Conservation (phyloP, 92 coral and sea anemone genomes). For the Epizoanthus stellaris region DNA sequence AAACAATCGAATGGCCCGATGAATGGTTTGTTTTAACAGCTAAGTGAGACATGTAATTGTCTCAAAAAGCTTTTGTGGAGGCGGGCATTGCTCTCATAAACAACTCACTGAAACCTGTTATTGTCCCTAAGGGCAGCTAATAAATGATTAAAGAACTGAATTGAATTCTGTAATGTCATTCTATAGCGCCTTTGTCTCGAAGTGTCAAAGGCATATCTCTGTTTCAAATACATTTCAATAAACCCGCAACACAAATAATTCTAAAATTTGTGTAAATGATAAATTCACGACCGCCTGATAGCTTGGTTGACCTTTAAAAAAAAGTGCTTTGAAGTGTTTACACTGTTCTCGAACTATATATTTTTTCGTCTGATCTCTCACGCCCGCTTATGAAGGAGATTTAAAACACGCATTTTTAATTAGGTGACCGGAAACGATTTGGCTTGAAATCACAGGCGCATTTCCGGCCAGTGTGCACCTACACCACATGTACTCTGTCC, state of each 20-base stretch:
- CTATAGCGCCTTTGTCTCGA: background rate
- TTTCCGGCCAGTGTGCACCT: constrained; percentile 19
- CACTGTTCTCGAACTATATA: constrained; percentile 22
- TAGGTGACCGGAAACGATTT: constrained; percentile 40
- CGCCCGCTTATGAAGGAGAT: constrained; percentile 49
- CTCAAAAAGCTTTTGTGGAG: constrained; percentile 22
- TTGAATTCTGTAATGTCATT: constrained; percentile 16
- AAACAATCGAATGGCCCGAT: constrained; percentile 30
- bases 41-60: constrained; percentile 31
- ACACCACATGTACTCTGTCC: constrained; percentile 1
- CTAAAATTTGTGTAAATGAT: background rate
- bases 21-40: constrained; percentile 24
- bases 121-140: constrained; percentile 13
- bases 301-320: constrained; percentile 23
- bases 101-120: background rate
- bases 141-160: constrained; percentile 11
- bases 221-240: background rate
- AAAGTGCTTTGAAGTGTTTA: constrained; percentile 32
- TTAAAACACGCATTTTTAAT: constrained; percentile 35
- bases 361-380: constrained; percentile 35
- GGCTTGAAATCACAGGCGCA: constrained; percentile 30
- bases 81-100: constrained; percentile 24
- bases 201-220: constrained; percentile 12
- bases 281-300: background rate
- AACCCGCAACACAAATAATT: background rate